Conservation (phyloP, 2,888 invertebrate genomes). For the Anthrax anthrax region DNA sequence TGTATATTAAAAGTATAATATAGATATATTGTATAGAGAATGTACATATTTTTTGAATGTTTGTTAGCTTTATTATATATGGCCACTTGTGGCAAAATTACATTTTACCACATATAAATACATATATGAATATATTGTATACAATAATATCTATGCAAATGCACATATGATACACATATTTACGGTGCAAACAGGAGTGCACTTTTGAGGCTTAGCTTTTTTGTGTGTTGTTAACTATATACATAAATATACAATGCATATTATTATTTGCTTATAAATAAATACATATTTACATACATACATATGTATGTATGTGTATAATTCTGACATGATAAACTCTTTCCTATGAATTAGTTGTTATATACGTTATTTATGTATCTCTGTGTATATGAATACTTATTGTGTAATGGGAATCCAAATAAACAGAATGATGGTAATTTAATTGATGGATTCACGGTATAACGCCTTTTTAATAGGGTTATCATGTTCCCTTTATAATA, state of each 20-base stretch:
- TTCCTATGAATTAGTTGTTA: too few relatives aligned
- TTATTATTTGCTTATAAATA: neutral
- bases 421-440: constrained; percentile 15
- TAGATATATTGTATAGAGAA: too few relatives aligned
- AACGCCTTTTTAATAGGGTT: constrained; percentile 20
- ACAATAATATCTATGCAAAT: too few relatives aligned
- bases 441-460: constrained; percentile 19
- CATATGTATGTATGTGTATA: neutral
- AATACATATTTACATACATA: neutral
- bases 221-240: too few relatives aligned
- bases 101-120: neutral
- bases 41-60: neutral
- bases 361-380: neutral
- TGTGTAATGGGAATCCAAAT: constrained; percentile 3
- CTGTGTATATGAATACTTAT: neutral
- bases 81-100: neutral
- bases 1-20: too few relatives aligned
- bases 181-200: neutral
- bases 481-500: constrained; percentile 11
- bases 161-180: too few relatives aligned
- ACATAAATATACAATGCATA: too few relatives aligned
- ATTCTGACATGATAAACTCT: too few relatives aligned
- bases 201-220: neutral
- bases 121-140: neutral
- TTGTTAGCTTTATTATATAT: neutral